Evolutionary conservation across 2,113 vertebrate genomes (phyloP).

Genomic region (Phalacrocorax pelagicus): DNA sequence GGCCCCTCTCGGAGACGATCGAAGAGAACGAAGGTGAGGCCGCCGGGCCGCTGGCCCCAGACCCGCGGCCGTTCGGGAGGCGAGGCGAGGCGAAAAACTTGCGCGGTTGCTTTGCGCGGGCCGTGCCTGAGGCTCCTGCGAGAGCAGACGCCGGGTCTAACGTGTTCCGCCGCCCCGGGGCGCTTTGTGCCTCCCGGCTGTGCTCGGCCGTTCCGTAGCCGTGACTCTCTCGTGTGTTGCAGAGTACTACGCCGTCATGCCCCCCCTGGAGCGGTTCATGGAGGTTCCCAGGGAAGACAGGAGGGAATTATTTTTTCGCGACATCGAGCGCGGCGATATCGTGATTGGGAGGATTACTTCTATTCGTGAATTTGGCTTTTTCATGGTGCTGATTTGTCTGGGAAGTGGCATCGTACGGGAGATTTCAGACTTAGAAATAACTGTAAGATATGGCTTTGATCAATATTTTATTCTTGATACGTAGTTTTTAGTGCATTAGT

Average conservation of each 20-base stretch:
- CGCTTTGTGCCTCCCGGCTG: too few species aligned
- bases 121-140: too few species aligned
- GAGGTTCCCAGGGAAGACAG: conserved; percentile 85
- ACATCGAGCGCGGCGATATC: conserved; percentile 90
- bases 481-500: rapidly evolving
- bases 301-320: conserved; percentile 88
- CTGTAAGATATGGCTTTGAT: conserved; percentile 72
- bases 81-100: too few species aligned
- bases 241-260: conserved; percentile 93
- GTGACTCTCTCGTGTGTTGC: not conserved
- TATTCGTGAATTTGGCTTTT: conserved; percentile 95
- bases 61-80: too few species aligned
- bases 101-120: too few species aligned
- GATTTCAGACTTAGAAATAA: conserved; percentile 90
- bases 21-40: conserved; percentile 84
- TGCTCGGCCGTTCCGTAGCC: not conserved
- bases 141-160: too few species aligned
- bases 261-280: conserved; percentile 93
- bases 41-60: too few species aligned
- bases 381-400: conserved; percentile 90
- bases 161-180: too few species aligned
- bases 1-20: conserved; percentile 64
- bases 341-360: conserved; percentile 92
- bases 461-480: not conserved
- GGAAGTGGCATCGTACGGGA: conserved; percentile 86